Evolutionary conservation across 1,140 invertebrate species (phyloP), one percentile per base, ranked within the genome.

Genomic region (Lethocerus indicus): DNA sequence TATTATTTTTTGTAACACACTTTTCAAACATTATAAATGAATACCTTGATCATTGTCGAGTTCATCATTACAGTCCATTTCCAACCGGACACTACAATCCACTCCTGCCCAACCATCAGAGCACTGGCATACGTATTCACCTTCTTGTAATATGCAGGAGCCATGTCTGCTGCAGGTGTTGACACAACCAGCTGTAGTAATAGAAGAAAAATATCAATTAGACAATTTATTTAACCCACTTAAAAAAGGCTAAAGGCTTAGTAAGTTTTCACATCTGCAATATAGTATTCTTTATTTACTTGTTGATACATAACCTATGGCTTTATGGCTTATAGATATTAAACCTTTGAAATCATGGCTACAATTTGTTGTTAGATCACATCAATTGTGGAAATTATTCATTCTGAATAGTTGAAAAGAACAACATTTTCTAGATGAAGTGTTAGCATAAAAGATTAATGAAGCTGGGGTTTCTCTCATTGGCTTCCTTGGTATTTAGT

Each of bases 11-110:
- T n/a, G n/a, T n/a, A n/a, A n/a, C n/a, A n/a, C n/a, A n/a, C n/a
- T n/a, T n/a, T n/a, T n/a, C n/a, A n/a, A n/a, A n/a, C n/a, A n/a
- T n/a, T n/a, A n/a, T n/a, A n/a, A n/a, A n/a, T n/a, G n/a, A n/a
- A 69, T 73, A 97, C 93, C 93, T 69, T 86, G 77, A 69, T 98
- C 94, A 67, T 98, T 97, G 65, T 98, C 95, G 51, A 84, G 73
- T 59, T 85, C 82, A 68, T 98, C 93, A 58, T 79, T 81, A 70
- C 95, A 98, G 54, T 84, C 81, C 63, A 89, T 84, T 68, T 94
- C 90, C 39, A 93, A 70, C 40, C 83, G 76, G 58, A 92, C 83
- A 59, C 87, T 93, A 61, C 88, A 94, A 63, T 88, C 83, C 14
- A 74, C 71, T 29, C 93, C 94, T 41, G 89, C 90, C 89, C 91